Percentiles rank a stretch among this genome's conserved stretches.
phyloP scores from a whole-genome alignment of 2,797 vertebrate genomes.

The Sibirionetta formosa region DNA sequence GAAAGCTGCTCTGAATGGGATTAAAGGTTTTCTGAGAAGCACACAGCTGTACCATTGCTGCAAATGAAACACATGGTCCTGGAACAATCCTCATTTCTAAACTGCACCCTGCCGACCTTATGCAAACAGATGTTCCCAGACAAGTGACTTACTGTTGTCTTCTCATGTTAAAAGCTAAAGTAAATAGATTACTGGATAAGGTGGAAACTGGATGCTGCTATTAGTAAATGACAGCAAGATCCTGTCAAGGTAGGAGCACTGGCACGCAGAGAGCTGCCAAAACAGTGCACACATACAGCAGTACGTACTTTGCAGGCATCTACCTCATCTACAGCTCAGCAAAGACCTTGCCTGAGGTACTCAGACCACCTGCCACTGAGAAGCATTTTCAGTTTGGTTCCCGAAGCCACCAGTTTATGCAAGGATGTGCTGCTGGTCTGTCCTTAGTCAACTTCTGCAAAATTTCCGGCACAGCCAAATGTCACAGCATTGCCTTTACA shows the following conservation, averaged over 20 bases:
- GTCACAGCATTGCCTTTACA: not conserved
- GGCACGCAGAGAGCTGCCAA: not conserved
- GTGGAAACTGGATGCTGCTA: not conserved
- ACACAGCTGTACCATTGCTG: not conserved
- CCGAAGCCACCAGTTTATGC: not conserved
- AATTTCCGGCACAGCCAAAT: not conserved
- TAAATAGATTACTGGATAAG: not conserved
- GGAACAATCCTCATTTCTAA: not conserved
- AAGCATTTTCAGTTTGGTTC: not conserved
- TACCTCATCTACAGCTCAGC: rapidly evolving
- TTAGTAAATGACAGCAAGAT: not conserved
- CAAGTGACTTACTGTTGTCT: not conserved
- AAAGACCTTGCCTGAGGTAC: not conserved
- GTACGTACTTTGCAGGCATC: not conserved
- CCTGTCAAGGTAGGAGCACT: not conserved
- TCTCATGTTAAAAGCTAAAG: not conserved
- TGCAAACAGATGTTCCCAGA: not conserved
- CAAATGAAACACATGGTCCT: not conserved
- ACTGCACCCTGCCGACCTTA: not conserved
- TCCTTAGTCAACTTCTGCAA: not conserved
- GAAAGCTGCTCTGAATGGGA: not conserved
- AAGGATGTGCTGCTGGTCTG: not conserved
- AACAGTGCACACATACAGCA: rapidly evolving
- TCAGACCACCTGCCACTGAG: not conserved
- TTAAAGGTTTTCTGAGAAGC: not conserved